Conservation (phyloP, 2,797 vertebrate species). For the Philypnodon macrostomus region DNA sequence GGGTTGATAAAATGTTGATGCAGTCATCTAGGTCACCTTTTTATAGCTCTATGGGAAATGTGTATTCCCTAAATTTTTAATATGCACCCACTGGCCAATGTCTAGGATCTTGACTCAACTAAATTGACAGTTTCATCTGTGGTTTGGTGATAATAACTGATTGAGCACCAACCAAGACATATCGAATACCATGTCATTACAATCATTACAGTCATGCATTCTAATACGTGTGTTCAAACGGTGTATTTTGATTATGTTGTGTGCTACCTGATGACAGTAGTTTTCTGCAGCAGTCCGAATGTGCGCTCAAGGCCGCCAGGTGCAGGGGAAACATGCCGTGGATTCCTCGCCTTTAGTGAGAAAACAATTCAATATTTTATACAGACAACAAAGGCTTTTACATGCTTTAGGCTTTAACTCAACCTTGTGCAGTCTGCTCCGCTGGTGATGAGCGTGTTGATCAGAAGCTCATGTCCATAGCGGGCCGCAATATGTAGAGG, state of each 20-base stretch:
- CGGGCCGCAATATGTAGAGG: slow-evolving; percentile 93
- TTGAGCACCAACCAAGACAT: no score
- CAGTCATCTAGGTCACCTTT: not conserved
- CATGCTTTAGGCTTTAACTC: not conserved
- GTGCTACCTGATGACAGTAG: slow-evolving; percentile 81
- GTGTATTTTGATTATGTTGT: not conserved
- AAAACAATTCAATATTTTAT: not conserved
- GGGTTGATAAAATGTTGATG: slow-evolving; percentile 3
- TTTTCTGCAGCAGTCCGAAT: slow-evolving; percentile 95
- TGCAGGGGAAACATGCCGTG: slow-evolving; percentile 97
- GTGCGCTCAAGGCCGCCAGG: slow-evolving; percentile 91
- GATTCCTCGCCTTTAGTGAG: slow-evolving; percentile 84
- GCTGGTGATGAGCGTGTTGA: slow-evolving; percentile 93
- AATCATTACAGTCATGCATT: no score
- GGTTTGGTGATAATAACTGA: no score
- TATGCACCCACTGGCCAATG: not conserved
- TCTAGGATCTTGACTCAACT: not conserved
- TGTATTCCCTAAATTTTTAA: not conserved
- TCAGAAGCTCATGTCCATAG: slow-evolving; percentile 92
- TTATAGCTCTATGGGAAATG: not conserved
- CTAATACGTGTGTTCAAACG: no score
- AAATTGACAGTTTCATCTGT: not conserved
- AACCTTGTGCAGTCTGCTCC: slow-evolving; percentile 93
- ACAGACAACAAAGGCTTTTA: accelerated
- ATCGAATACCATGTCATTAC: no score